phyloP scores from a whole-genome alignment of 2,113 vertebrate species.

The Erythrolamprus reginae region DNA sequence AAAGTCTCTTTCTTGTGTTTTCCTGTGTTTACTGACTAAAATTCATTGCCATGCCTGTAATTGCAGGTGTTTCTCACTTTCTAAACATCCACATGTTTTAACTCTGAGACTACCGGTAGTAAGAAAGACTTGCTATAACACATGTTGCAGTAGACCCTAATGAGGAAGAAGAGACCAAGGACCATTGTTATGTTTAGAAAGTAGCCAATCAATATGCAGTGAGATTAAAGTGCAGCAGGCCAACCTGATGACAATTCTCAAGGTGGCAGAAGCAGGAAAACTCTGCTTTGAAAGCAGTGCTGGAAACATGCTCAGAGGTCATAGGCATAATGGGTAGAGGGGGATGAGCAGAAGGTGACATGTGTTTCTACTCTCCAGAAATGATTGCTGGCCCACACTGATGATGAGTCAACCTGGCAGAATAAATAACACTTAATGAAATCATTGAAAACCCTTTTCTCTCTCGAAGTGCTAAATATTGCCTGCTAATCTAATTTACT shows the following conservation, averaged over 20 bases:
- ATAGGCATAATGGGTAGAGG: not conserved
- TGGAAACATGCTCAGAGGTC: not conserved
- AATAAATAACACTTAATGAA: not conserved
- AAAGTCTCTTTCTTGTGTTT: not conserved
- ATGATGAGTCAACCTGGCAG: not conserved
- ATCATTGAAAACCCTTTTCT: not conserved
- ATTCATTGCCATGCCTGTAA: not conserved
- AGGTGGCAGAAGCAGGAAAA: not conserved
- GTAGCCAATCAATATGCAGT: not conserved
- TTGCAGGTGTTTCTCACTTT: not conserved
- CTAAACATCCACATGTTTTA: not conserved
- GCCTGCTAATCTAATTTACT: not conserved
- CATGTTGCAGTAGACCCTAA: not conserved
- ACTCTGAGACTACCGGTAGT: not conserved
- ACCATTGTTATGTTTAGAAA: not conserved
- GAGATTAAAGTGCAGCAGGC: not conserved
- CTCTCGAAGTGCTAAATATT: not conserved
- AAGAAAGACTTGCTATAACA: not conserved
- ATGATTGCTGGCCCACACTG: not conserved
- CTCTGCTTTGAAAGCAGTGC: not conserved
- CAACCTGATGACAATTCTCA: not conserved
- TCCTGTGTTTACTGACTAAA: not conserved
- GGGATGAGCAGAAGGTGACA: not conserved
- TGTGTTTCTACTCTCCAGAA: not conserved
- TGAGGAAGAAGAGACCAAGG: not conserved